phyloP scores from a whole-genome alignment of 2,113 vertebrate species.

The Amazona vittata region DNA sequence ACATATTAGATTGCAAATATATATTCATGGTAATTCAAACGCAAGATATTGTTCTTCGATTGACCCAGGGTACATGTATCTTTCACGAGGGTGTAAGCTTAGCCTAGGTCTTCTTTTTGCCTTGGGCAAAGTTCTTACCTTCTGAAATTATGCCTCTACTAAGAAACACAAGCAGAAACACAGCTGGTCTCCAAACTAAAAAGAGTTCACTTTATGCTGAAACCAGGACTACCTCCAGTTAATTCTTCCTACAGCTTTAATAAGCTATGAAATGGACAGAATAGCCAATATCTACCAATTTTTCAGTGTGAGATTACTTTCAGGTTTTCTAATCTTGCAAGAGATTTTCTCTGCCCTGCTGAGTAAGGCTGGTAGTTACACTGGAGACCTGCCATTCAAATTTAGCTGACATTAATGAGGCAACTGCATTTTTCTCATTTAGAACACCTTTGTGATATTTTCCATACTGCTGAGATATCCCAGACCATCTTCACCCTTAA shows the following conservation, averaged over 20 bases:
- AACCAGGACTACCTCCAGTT: neutral
- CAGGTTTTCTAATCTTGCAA: neutral
- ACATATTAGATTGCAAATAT: neutral
- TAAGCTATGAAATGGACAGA: neutral
- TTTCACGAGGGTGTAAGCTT: neutral
- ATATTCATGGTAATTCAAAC: neutral
- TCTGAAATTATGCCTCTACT: neutral
- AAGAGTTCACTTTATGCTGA: neutral
- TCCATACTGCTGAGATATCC: neutral
- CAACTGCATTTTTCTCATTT: neutral
- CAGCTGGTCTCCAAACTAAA: neutral
- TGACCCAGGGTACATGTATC: neutral
- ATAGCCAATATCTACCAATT: neutral
- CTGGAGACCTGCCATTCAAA: neutral
- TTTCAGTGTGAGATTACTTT: neutral
- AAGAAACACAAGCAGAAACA: neutral
- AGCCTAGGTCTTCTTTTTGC: neutral
- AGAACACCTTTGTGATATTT: neutral
- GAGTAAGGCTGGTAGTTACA: neutral
- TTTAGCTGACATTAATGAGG: neutral
- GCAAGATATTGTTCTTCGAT: accelerated
- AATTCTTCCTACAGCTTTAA: neutral
- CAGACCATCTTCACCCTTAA: neutral
- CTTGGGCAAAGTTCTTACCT: neutral
- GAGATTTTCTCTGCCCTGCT: neutral